These are phyloP conservation scores for Heterodera schachtii DNA, from an alignment of 1,140 invertebrate species.

Conservation along the genomic window DNA sequence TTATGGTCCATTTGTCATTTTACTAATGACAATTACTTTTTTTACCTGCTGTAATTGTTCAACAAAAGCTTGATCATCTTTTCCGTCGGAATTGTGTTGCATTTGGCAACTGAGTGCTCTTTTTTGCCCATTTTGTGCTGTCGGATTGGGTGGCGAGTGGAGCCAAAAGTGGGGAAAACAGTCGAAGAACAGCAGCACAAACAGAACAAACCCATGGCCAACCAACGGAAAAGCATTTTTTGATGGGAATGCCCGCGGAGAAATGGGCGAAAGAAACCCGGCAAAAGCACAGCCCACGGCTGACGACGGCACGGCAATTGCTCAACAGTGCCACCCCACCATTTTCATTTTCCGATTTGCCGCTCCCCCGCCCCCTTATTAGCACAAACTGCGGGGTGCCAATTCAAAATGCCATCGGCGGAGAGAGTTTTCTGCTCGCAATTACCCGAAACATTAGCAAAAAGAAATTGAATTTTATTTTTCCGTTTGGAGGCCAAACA, in stretches of 20 bases:
- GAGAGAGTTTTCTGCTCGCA: no score
- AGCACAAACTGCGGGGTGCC: background rate
- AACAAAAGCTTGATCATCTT: constrained; percentile 25
- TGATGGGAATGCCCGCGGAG: background rate
- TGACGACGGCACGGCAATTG: background rate
- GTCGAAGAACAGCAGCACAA: background rate
- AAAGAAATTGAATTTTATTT: no score
- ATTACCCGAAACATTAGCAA: no score
- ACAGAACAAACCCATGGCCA: background rate
- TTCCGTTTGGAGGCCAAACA: no score
- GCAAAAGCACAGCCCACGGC: background rate
- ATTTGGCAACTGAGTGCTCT: background rate
- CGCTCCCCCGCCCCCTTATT: background rate
- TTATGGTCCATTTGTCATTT: constrained; percentile 1
- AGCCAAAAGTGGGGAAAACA: background rate
- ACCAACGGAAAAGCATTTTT: background rate
- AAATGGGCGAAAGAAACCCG: background rate
- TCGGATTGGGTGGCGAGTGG: background rate
- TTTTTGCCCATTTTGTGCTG: background rate
- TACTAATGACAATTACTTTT: background rate
- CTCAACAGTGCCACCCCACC: background rate
- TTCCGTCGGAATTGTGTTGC: constrained; percentile 22
- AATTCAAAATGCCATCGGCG: background rate
- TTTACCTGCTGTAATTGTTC: constrained; percentile 43
- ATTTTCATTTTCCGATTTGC: background rate